Evolutionary conservation across 2,888 invertebrate genomes (phyloP), one percentile per base, ranked within the genome.

Genomic region (Lordiphosa fenestrarum): DNA sequence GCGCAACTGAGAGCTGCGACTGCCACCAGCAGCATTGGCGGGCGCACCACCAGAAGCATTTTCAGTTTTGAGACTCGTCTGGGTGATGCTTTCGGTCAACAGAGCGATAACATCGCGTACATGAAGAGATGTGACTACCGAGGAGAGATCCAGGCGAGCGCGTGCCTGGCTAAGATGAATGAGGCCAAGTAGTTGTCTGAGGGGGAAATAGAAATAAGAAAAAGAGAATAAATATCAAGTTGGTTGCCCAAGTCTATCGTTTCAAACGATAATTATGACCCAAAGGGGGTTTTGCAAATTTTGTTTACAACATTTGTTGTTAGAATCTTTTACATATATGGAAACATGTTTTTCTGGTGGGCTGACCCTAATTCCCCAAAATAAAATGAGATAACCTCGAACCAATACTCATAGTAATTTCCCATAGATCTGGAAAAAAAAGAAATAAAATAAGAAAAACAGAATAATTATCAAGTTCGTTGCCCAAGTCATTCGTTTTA

Each of bases 31-130:
- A 4, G 41, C 35, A 0, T 94, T 94, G 7, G 42, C 19, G 6
- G 10, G 19, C 4, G 49, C 46, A 2, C 47, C 35, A 6, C 54
- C 30, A 0, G 12, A 33, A 2, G 5, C 42, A 6, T 23, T 3
- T 9, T 44, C 54, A 0, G 25, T 53, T 52, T 71, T 91, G 72
- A 94, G 93, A 80, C 95, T 94, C 41, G 93, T 93, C 85, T 96
- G 95, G 30, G 93, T 91, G 84, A 96, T 91, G 87, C 95, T 95
- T 87, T 94, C 93, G 78, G 94, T 93, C 89, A 97, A 92, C 52
- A 98, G 92, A 85, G 96, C 95, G 36, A 98, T 92, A 33, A 97
- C 94, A 87, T 98, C 97, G 63, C 91, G 90, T 0, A 97, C 98
- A 90, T 98, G 98, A 53, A 92, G 88, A 55, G 91, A 92, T 0